Base-by-base conservation (phyloP, 2,797 vertebrate genomes). In the Mergus octosetaceus region DNA sequence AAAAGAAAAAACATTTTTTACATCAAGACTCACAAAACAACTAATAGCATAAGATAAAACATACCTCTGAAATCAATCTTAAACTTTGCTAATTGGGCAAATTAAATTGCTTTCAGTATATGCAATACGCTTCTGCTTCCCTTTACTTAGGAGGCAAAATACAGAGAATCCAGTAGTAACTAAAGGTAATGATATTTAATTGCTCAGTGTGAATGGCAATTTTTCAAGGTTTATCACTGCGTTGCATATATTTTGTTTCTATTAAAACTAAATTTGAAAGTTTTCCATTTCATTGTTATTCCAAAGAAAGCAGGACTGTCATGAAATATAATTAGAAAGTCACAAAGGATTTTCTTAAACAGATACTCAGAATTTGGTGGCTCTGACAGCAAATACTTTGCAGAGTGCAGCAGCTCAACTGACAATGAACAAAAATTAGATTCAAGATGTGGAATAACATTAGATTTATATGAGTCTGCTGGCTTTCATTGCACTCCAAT, bases 261-360 rank as follows among this genome's bases (percentile, higher is more conserved):
- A 94, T 88, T 89, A 91, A 95, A 95, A 93, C 39, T 84, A 75
- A 95, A 93, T 93, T 83, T 88, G 61, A 92, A 94, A 77, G 58
- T 71, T 95, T 95, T 74, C 64, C 2, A 2, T 92, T 75, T 91
- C 86, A 69, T 91, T 79, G 70, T 70, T 73, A 70, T 30, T 87
- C 71, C 30, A 71, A 91, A 93, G 58, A 90, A 94, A 95, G 76
- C 84, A 89, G 83, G 41, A 78, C 87, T 95, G 61, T 80, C 87
- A 74, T 34, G 65, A 91, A 94, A 90, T 51, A 39, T 18, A 95
- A 97, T 96, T 75, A 94, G 72, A 39, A 93, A 20, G 5, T 85
- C 94, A 89, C 69, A 85, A 89, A 94, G 81, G 81, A 80, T 56
- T 27, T 69, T 91, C 92, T 73, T 95, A 90, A 87, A 87, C 34